These are phyloP conservation scores for Sialis lutaria DNA, from an alignment of 2,888 invertebrate genomes.

Conservation along the genomic window DNA sequence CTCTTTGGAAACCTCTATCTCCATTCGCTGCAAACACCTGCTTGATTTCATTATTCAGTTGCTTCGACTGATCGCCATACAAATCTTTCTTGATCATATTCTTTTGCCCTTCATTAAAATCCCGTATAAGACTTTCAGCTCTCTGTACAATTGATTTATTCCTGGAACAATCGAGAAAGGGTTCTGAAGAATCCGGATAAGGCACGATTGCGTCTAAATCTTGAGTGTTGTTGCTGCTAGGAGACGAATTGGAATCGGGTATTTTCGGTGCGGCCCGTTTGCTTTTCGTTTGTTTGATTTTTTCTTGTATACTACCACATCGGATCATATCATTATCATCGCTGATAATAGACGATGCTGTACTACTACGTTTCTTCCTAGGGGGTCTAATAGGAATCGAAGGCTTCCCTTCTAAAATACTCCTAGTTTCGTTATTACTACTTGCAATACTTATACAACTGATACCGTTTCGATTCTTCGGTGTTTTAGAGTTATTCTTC, in stretches of 20 bases:
- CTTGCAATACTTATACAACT: constrained; percentile 62
- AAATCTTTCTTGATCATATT: constrained; percentile 1
- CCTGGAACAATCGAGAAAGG: not conserved
- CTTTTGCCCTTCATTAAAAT: constrained; percentile 4
- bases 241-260: constrained; percentile 22
- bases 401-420: constrained; percentile 16
- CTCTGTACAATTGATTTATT: not conserved
- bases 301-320: constrained; percentile 31
- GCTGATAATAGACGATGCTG: constrained; percentile 26
- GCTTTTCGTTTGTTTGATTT: constrained; percentile 37
- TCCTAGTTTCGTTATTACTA: constrained; percentile 27
- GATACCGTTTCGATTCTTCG: constrained; percentile 53
- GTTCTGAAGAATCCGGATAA: constrained; percentile 21
- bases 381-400: constrained; percentile 50
- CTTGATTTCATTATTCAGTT: constrained; percentile 27
- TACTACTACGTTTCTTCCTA: constrained; percentile 50
- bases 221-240: constrained; percentile 20
- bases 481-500: constrained; percentile 32
- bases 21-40: constrained; percentile 22
- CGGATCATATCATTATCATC: constrained; percentile 11
- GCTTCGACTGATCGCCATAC: constrained; percentile 25
- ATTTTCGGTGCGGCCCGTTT: constrained; percentile 32
- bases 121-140: not conserved
- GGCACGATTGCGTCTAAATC: constrained; percentile 24
- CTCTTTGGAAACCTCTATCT: constrained; percentile 26